Conservation (phyloP, 2,113 vertebrate species). For the Callipepla californica region DNA sequence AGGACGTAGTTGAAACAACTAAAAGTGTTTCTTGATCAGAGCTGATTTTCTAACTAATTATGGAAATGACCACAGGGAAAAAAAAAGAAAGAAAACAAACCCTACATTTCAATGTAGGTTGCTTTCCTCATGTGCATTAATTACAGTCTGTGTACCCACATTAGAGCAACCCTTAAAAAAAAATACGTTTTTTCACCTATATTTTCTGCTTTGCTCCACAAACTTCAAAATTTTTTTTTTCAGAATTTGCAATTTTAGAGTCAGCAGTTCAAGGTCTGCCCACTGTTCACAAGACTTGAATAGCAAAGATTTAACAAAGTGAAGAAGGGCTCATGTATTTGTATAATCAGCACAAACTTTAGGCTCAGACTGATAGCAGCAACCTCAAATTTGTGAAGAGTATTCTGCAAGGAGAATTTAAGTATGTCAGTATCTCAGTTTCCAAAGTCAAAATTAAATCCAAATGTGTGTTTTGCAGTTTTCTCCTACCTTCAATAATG, state of each 20-base stretch:
- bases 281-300: background rate
- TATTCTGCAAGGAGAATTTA: background rate
- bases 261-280: background rate
- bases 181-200: background rate
- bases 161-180: background rate
- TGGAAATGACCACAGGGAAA: background rate
- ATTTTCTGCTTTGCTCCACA: background rate
- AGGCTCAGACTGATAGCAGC: background rate
- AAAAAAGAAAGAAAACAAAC: background rate
- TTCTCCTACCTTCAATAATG: background rate
- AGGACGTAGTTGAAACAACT: conserved; percentile 63
- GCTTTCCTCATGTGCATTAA: background rate
- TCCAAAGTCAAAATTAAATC: background rate
- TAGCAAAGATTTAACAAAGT: background rate
- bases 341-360: background rate
- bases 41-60: conserved; percentile 35
- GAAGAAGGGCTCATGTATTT: background rate
- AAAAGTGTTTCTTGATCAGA: conserved; percentile 41
- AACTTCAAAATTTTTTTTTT: background rate
- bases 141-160: background rate
- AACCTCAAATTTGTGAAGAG: background rate
- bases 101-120: background rate
- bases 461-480: background rate
- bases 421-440: background rate
- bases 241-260: background rate